Evolutionary conservation across 2,113 vertebrate species (phyloP).

Genomic region (Hyla sarda): DNA sequence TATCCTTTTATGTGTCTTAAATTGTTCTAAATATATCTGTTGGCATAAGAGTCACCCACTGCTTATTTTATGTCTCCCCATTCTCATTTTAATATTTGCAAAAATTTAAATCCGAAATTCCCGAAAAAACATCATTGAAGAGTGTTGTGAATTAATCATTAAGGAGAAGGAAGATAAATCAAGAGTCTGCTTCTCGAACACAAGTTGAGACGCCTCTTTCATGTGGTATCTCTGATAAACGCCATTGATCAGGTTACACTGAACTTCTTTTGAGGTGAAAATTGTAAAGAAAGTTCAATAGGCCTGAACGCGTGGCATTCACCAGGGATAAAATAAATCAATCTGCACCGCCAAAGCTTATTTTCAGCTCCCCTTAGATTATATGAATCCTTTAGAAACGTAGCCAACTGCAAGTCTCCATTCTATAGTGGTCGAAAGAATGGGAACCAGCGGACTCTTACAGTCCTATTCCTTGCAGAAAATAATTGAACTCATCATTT

Average conservation of each 20-base stretch:
- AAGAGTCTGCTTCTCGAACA: background rate
- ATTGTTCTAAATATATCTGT: background rate
- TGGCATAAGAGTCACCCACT: background rate
- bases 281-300: constrained; percentile 41
- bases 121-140: background rate
- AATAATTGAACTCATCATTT: background rate
- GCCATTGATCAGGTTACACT: constrained; percentile 47
- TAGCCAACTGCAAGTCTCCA: background rate
- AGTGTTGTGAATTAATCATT: constrained; percentile 24
- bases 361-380: constrained; percentile 36
- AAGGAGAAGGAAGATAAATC: constrained; percentile 36
- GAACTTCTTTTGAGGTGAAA: constrained; percentile 46
- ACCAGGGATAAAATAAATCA: constrained; percentile 29
- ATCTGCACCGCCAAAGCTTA: constrained; percentile 28
- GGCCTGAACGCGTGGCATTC: constrained; percentile 30
- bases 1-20: background rate
- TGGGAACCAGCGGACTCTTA: background rate
- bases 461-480: background rate
- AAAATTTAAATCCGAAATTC: background rate
- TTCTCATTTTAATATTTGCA: background rate
- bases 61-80: background rate
- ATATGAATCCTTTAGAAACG: constrained; percentile 18
- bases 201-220: constrained; percentile 39
- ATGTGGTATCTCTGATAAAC: constrained; percentile 49
- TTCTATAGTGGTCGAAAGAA: constrained; percentile 12